Conservation (phyloP, 2,113 vertebrate species). For the Pituophis catenifer region DNA sequence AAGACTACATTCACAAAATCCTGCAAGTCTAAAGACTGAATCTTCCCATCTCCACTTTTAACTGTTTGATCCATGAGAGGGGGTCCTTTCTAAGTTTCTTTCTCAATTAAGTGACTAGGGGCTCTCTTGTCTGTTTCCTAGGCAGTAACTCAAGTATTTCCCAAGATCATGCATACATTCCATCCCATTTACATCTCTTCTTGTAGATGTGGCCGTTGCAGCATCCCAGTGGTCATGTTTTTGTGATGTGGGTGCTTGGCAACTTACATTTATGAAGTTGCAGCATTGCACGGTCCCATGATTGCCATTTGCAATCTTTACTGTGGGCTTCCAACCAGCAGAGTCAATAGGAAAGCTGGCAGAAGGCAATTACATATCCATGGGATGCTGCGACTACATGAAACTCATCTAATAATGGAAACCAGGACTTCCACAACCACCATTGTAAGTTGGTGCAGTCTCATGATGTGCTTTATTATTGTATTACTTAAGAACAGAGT, state of each 20-base stretch:
- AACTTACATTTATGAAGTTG: neutral
- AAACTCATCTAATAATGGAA: neutral
- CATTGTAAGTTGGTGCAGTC: neutral
- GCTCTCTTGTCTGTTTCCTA: neutral
- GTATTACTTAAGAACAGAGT: neutral
- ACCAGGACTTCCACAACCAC: neutral
- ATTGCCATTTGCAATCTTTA: neutral
- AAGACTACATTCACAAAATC: neutral
- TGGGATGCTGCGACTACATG: neutral
- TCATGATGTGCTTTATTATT: neutral
- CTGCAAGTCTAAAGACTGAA: neutral
- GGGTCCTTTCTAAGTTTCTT: neutral
- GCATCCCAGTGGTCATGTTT: neutral
- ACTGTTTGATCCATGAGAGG: neutral
- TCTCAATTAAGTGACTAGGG: neutral
- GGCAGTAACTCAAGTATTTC: neutral
- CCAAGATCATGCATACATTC: neutral
- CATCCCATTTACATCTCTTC: neutral
- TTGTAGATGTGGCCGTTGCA: neutral
- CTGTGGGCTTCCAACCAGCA: neutral
- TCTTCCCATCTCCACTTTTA: neutral
- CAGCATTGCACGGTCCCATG: neutral
- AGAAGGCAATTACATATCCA: neutral
- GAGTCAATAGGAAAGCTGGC: neutral
- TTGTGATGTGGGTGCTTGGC: neutral